Base-by-base conservation (phyloP, 2,888 invertebrate species). In the Diarsia rubi region DNA sequence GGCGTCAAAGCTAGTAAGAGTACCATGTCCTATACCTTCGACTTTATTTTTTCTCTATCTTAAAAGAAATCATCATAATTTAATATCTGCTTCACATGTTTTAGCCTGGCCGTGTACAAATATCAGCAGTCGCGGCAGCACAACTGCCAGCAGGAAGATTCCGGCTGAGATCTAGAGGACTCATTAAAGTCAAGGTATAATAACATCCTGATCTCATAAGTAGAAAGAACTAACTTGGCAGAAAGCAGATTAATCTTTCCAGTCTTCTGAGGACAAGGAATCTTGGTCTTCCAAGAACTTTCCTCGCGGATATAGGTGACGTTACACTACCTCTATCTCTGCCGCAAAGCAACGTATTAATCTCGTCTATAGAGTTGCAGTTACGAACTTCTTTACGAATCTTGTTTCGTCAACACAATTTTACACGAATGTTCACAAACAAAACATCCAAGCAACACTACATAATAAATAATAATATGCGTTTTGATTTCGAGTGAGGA, bases 121-220 rank as follows among this genome's bases (percentile, higher is more conserved):
- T 99, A 85, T 98, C 99, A 1, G 97, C 97, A 21, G 96, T 97
- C 60, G 98, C 98, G 0, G 98, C 98, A 73, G 94, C 97, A 0
- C 97, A 98, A 73, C 96, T 99, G 11, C 97, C 97, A 0, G 93
- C 97, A 1, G 97, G 97, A 37, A 97, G 97, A 70, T 98, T 98
- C 92, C 94, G 97, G 66, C 97, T 98, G 0, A 97, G 98, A 80
- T 97, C 97, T 27, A 97, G 99, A 81, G 99, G 99, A 60, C 96
- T 97, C 47, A 98, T 98, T 52, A 97, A 97, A 93, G 98, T 99
- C 42, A 99, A 99, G 97, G 98, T 98, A n/a, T n/a, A n/a, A n/a
- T n/a, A 86, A 67, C 57, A 49, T 9, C 9, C 2, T 8, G 4
- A 21, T 1, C 9, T 24, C 37, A 5, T 24, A 49, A 9, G 11